phyloP scores from a whole-genome alignment of 2,797 vertebrate genomes.

The Acipenser ruthenus region DNA sequence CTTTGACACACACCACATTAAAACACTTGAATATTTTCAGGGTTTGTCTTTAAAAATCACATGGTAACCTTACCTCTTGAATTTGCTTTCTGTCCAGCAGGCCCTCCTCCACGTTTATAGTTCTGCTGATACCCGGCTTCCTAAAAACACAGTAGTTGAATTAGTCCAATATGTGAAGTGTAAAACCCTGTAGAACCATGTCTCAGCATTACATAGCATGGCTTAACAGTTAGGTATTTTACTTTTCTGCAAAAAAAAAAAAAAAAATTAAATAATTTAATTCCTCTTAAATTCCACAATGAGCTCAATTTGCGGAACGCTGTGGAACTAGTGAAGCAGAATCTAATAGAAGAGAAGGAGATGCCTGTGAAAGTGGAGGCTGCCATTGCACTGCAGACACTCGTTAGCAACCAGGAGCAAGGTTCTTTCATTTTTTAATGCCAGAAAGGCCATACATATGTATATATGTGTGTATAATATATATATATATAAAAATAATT shows the following conservation, averaged over 20 bases:
- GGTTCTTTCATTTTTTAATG: slow-evolving; percentile 46
- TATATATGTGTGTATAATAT: background rate
- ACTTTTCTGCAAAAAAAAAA: background rate
- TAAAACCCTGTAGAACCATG: background rate
- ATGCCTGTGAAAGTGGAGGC: slow-evolving; percentile 98
- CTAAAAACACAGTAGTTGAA: slow-evolving; percentile 41
- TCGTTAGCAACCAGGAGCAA: slow-evolving; percentile 89
- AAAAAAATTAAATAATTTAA: background rate
- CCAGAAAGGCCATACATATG: background rate
- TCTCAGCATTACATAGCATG: no score
- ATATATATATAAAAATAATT: no score
- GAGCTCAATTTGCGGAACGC: slow-evolving; percentile 83
- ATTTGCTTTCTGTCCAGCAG: slow-evolving; percentile 57
- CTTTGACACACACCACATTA: no score
- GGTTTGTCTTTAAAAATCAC: background rate
- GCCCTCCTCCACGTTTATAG: slow-evolving; percentile 64
- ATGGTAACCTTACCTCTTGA: slow-evolving; percentile 64
- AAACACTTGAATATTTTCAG: no score
- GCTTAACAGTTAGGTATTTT: no score
- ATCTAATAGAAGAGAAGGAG: slow-evolving; percentile 87
- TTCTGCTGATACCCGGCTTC: slow-evolving; percentile 73
- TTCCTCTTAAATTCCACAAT: slow-evolving; percentile 81
- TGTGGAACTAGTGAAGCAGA: slow-evolving; percentile 83
- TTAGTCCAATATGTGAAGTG: no score
- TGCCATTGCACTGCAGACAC: slow-evolving; percentile 83